These are phyloP conservation scores for Solea solea DNA, from an alignment of 2,113 vertebrate species.

Conservation along the genomic window DNA sequence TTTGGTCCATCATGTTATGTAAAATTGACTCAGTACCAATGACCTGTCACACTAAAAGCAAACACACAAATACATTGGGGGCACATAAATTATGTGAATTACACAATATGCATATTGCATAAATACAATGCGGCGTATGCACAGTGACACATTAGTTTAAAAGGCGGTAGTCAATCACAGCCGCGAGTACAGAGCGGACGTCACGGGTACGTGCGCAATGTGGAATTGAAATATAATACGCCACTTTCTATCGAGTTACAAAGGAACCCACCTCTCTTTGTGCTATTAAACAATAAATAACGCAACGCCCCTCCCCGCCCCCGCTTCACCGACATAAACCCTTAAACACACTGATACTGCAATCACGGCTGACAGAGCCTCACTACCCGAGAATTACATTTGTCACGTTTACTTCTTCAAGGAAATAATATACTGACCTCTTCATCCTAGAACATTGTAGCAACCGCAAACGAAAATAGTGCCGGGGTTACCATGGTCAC, in stretches of 20 bases:
- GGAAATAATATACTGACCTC: conserved; percentile 62
- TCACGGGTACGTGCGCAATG: conserved; percentile 48
- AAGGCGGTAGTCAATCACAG: conserved; percentile 67
- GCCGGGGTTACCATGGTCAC: conserved; percentile 70
- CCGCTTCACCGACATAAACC: conserved; percentile 27
- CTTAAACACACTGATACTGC: conserved; percentile 41
- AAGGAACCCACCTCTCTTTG: conserved; percentile 38
- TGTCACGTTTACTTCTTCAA: conserved; percentile 50
- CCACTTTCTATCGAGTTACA: conserved; percentile 57
- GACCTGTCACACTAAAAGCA: conserved; percentile 49
- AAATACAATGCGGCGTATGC: conserved; percentile 53
- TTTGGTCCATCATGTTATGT: conserved; percentile 49
- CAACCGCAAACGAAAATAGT: conserved; percentile 31
- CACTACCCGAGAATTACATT: conserved; percentile 40
- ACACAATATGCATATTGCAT: conserved; percentile 53
- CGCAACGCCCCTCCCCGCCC: background rate
- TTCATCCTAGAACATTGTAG: conserved; percentile 38
- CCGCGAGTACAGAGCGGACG: conserved; percentile 34
- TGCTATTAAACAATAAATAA: conserved; percentile 59
- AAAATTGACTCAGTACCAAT: conserved; percentile 46
- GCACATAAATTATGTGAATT: conserved; percentile 49
- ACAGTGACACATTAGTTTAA: conserved; percentile 56
- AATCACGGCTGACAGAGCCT: conserved; percentile 49
- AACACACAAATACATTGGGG: conserved; percentile 29
- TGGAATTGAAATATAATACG: conserved; percentile 59